A percentile compares a stretch with the other conserved stretches of the same genome.
phyloP scores from a whole-genome alignment of 2,113 vertebrate genomes.

The Phylloscopus trochilus region DNA sequence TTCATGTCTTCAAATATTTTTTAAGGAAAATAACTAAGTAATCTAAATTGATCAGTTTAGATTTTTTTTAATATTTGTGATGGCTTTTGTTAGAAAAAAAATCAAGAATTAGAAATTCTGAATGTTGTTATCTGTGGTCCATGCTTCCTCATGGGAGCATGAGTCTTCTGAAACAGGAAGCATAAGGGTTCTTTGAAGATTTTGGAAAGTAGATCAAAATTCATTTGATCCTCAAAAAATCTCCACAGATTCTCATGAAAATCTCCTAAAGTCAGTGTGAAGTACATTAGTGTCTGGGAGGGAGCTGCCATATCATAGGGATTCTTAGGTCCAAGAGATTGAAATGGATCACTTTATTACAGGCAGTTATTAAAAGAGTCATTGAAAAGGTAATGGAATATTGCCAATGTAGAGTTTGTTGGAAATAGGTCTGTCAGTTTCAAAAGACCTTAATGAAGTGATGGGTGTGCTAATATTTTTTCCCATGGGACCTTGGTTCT shows the following conservation, averaged over 20 bases:
- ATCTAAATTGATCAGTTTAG: neutral
- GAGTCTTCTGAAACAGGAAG: neutral
- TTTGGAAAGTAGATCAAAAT: slow-evolving; percentile 8
- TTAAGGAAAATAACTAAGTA: neutral
- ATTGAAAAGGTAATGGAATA: neutral
- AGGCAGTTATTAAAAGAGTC: neutral
- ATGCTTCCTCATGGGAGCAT: neutral
- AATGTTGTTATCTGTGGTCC: neutral
- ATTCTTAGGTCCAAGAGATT: neutral
- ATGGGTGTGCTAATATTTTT: neutral
- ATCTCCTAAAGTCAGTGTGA: neutral
- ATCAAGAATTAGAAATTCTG: neutral
- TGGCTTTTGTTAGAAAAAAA: neutral
- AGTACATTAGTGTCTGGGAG: neutral
- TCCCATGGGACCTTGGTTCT: neutral
- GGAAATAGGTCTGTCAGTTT: neutral
- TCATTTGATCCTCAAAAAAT: neutral
- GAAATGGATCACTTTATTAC: neutral
- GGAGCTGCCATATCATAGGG: neutral
- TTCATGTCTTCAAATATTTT: neutral
- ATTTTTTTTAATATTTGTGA: neutral
- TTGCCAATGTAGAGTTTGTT: neutral
- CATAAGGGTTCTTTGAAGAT: neutral
- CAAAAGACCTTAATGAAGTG: neutral
- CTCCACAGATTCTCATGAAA: neutral